phyloP scores from a whole-genome alignment of 30 jellyfish, hydroid and myxozoan genomes.

The Pelagia noctiluca region DNA sequence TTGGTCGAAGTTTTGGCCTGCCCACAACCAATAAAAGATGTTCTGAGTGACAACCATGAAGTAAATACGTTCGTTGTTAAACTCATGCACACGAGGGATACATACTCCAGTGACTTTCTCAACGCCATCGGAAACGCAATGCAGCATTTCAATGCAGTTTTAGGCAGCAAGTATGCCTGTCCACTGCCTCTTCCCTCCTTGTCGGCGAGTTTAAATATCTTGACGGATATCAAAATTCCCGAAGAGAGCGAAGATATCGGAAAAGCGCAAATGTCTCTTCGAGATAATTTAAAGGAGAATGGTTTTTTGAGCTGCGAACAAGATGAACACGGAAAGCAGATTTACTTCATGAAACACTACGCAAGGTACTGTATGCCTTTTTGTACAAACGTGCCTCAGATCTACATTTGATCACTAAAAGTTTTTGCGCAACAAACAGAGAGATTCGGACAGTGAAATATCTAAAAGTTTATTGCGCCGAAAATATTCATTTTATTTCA shows the following conservation, averaged over 20 bases:
- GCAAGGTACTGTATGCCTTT: neutral
- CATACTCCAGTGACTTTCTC: conserved; percentile 2
- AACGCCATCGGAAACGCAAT: neutral
- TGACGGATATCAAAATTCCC: conserved; percentile 25
- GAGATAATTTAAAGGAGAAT: conserved; percentile 14
- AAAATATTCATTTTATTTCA: too few species aligned
- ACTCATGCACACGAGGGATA: conserved; percentile 9
- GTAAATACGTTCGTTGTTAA: conserved; percentile 10
- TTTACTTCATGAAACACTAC: conserved; percentile 6
- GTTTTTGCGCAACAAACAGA: too few species aligned
- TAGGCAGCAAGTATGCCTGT: neutral
- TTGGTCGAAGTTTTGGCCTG: conserved; percentile 3
- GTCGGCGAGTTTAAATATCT: neutral
- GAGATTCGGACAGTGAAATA: too few species aligned
- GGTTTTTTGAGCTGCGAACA: neutral
- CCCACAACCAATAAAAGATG: neutral
- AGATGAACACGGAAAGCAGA: neutral
- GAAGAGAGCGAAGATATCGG: conserved; percentile 6
- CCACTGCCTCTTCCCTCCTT: conserved; percentile 7
- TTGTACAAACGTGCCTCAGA: neutral
- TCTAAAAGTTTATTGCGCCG: neutral
- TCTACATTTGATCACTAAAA: neutral
- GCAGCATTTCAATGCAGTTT: neutral
- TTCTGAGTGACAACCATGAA: neutral
- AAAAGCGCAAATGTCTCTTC: neutral